Base-by-base conservation (phyloP, 2,797 vertebrate genomes). In the Acanthopagrus latus region DNA sequence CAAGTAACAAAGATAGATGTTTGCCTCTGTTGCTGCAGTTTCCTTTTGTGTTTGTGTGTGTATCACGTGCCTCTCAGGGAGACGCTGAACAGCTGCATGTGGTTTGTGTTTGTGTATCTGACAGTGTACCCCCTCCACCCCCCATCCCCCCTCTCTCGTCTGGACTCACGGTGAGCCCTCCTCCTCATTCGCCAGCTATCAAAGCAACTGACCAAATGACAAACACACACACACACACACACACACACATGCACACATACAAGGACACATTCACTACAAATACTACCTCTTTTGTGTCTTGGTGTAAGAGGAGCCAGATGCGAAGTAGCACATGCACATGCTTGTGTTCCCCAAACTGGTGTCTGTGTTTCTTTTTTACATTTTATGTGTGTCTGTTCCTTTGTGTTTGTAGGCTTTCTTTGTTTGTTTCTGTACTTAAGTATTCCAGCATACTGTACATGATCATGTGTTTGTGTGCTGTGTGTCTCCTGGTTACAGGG, bases 261-360 rank as follows among this genome's bases (percentile, higher is more conserved):
- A 82, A 75, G 74, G 41, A 54, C 71, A 84, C 84, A 88, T 86
- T 91, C 84, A 83, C 69, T 56, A 57, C 73, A 80, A 76, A 91
- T 88, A 94, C 83, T 93, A 64, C 86, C 87, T 79, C 89, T 92
- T 92, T 93, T 94, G 91, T 94, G 77, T 91, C 60, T 82, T 74
- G 67, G 27, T 76, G 64, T 94, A 94, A 94, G 83, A 92, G 88
- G 89, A 92, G 89, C 92, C 94, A 95, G 92, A 94, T 95, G 92
- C 56, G 23, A 84, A 84, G 60, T 62, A 80, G 71, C 86, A 86
- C 75, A 68, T 78, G 71, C 73, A 83, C 59, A 68, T 88, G 78
- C 66, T 82, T 85, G 68, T 81, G 68, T 84, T 82, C 72, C 57
- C 75, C 54, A 66, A 74, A 79, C 38, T 81, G 54, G 51, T 64